Evolutionary conservation across 2,113 vertebrate genomes (phyloP).

Genomic region (Hydropotes inermis): DNA sequence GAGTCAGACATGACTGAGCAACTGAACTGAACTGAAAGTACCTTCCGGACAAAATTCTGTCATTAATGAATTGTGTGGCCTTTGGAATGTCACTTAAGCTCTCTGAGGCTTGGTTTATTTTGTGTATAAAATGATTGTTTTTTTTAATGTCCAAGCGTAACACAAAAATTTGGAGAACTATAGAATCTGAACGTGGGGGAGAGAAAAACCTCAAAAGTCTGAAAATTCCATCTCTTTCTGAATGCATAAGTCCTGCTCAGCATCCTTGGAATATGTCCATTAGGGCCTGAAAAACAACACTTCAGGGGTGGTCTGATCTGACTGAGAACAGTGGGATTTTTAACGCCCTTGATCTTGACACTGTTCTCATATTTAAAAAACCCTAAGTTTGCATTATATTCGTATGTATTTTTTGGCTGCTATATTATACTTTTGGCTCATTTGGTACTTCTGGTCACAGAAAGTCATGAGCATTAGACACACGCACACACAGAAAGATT

Average conservation of each 20-base stretch:
- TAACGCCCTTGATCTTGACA: not conserved
- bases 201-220: not conserved
- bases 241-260: not conserved
- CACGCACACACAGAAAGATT: not conserved
- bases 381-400: not conserved
- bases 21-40: not conserved
- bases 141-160: not conserved
- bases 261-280: not conserved
- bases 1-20: no score
- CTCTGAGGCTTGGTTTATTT: not conserved
- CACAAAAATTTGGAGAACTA: not conserved
- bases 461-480: not conserved
- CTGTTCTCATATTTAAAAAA: not conserved
- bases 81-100: not conserved
- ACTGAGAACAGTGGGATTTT: not conserved
- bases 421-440: not conserved
- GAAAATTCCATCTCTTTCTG: not conserved
- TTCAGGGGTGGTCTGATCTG: not conserved
- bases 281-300: not conserved
- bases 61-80: not conserved
- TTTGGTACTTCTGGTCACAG: not conserved
- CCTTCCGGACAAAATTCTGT: not conserved
- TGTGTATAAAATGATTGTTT: not conserved
- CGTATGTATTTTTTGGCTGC: slow-evolving; percentile 3
- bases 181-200: not conserved